Conservation (phyloP, 2,888 invertebrate genomes). For the Nemoura dubitans region DNA sequence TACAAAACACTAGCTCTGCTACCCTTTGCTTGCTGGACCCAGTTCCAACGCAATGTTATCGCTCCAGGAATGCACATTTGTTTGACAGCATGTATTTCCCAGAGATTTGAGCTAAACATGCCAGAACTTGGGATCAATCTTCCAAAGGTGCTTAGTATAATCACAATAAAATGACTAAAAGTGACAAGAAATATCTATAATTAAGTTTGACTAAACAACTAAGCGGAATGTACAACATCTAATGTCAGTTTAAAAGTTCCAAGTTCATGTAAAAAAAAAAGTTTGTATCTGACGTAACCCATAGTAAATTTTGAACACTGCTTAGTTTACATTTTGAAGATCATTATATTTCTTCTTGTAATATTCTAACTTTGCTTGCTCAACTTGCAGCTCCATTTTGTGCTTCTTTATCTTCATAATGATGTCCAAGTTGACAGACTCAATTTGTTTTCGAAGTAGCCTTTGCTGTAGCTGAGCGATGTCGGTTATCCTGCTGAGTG, state of each 20-base stretch:
- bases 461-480: slow-evolving; percentile 38
- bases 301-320: too few species aligned
- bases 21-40: not conserved
- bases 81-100: not conserved
- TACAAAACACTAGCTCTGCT: not conserved
- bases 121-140: not conserved
- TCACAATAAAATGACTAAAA: not conserved
- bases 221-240: not conserved
- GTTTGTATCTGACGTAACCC: not conserved
- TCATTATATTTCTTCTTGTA: slow-evolving; percentile 43
- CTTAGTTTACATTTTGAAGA: not conserved
- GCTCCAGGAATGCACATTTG: not conserved
- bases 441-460: slow-evolving; percentile 45
- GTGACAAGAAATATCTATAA: not conserved
- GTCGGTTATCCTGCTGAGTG: slow-evolving; percentile 32
- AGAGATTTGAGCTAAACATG: not conserved
- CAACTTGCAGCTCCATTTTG: slow-evolving; percentile 45
- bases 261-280: not conserved
- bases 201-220: not conserved
- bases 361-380: slow-evolving; percentile 48
- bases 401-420: slow-evolving; percentile 47
- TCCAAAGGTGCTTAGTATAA: not conserved
- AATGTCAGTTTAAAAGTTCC: not conserved
- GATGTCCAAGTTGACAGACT: slow-evolving; percentile 45
- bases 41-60: not conserved